Base-by-base conservation (phyloP, 1,140 invertebrate species). In the Drosophila virilis region DNA sequence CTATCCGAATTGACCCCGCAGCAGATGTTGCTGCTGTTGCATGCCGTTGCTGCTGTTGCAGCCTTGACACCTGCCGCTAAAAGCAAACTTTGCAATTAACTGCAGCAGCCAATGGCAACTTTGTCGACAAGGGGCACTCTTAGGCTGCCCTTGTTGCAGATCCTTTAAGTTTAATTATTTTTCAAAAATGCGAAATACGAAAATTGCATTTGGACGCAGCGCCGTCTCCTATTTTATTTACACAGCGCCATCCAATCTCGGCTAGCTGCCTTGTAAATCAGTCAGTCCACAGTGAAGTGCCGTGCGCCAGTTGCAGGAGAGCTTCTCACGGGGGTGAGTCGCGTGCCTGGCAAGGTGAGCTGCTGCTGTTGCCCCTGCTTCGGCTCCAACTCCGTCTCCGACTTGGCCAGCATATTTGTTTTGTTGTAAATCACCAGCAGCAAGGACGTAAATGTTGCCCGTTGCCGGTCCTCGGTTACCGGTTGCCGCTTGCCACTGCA, bases 351-450 rank as follows among this genome's bases (percentile, higher is more conserved):
- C 65, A 79, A 79, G 82, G 78, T 73, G 64, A 75, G 69, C 68
- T 60, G 35, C 9, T 59, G 42, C 60, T 43, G 52, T 45, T 35
- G 6, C 40, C 48, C 48, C 17, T 5, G 9, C 5, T 6, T 12
- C 46, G 22, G 22, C 22, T 28, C 9, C 22, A 1, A 1, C 3
- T 42, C 17, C 3, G 6, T 55, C 35, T 40, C 13, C 37, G 8
- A 52, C 45, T 61, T 52, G 65, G 72, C 84, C 67, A 78, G 68
- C 74, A 89, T 89, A 89, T 89, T 89, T 90, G 84, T 89, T 89
- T 89, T 90, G 84, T 90, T 89, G 80, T 89, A 89, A 90, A 89
- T 89, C 85, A 84, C 84, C 75, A 89, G 84, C 57, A 82, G 78
- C 80, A 73, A 74, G 77, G 77, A 54, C 83, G 68, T 83, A 83